phyloP scores from a whole-genome alignment of 2,797 vertebrate species.

The Squalus acanthias region DNA sequence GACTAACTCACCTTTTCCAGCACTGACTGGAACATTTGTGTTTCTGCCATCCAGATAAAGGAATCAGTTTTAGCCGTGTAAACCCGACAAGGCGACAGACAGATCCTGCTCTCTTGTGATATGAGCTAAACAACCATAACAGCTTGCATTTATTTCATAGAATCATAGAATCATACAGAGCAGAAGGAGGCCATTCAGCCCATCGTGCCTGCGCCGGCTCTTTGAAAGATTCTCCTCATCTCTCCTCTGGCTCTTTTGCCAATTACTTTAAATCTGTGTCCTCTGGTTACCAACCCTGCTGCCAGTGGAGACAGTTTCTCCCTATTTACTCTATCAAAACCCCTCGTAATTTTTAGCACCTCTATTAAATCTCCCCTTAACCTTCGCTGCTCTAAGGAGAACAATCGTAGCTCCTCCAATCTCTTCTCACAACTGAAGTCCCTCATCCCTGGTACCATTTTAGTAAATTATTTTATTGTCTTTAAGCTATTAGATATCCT shows the following conservation, averaged over 20 bases:
- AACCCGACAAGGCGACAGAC: neutral
- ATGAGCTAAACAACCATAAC: neutral
- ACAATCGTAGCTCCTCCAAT: neutral
- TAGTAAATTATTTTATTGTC: neutral
- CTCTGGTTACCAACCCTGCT: neutral
- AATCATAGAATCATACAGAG: neutral
- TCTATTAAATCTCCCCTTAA: neutral
- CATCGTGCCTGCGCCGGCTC: neutral
- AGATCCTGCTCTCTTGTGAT: neutral
- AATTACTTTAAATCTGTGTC: neutral
- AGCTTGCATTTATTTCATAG: neutral
- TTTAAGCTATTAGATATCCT: neutral
- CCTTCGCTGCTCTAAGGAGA: neutral
- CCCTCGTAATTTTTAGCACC: neutral
- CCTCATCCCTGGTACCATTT: neutral
- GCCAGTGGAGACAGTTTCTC: neutral
- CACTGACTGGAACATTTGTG: conserved; percentile 23
- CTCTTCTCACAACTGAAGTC: neutral
- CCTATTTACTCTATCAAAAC: neutral
- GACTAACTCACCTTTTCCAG: conserved; percentile 17
- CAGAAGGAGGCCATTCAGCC: neutral
- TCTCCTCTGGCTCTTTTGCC: neutral
- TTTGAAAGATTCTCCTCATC: neutral
- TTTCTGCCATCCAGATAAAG: neutral
- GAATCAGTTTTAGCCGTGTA: neutral